phyloP scores from a whole-genome alignment of 2,113 vertebrate species.

The Isichthys henryi region DNA sequence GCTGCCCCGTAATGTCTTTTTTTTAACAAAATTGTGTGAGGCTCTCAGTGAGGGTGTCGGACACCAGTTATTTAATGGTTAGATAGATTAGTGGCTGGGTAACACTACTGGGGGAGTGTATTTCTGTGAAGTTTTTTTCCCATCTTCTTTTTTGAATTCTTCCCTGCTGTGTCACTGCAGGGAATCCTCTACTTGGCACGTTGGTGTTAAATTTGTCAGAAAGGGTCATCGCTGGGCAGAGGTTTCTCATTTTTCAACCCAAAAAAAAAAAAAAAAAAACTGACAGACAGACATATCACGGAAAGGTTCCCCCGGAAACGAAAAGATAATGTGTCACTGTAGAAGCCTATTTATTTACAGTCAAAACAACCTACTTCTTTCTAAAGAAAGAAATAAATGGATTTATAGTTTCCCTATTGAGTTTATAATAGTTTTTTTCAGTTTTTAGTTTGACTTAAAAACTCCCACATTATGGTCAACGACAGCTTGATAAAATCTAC shows the following conservation, averaged over 20 bases:
- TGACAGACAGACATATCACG: background rate
- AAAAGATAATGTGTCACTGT: background rate
- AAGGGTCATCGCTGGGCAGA: background rate
- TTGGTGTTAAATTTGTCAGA: background rate
- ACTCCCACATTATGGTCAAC: background rate
- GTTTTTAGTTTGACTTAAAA: background rate
- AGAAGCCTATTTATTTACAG: background rate
- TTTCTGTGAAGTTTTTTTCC: background rate
- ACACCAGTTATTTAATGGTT: no score
- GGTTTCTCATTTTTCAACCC: background rate
- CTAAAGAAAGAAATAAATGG: background rate
- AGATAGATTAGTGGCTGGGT: background rate
- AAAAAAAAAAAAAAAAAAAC: background rate
- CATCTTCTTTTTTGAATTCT: background rate
- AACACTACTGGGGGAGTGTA: background rate
- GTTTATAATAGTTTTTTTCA: background rate
- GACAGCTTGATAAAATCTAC: background rate
- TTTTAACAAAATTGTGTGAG: background rate
- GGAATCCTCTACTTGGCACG: background rate
- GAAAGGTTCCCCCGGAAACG: background rate
- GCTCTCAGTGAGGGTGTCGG: background rate
- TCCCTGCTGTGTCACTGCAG: background rate
- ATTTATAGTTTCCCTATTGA: background rate
- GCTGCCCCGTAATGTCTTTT: background rate
- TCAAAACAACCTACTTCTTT: background rate